Percentiles rank a stretch among this genome's conserved stretches.
Conservation (phyloP, 2,113 vertebrate species). For the Scytalopus superciliaris region DNA sequence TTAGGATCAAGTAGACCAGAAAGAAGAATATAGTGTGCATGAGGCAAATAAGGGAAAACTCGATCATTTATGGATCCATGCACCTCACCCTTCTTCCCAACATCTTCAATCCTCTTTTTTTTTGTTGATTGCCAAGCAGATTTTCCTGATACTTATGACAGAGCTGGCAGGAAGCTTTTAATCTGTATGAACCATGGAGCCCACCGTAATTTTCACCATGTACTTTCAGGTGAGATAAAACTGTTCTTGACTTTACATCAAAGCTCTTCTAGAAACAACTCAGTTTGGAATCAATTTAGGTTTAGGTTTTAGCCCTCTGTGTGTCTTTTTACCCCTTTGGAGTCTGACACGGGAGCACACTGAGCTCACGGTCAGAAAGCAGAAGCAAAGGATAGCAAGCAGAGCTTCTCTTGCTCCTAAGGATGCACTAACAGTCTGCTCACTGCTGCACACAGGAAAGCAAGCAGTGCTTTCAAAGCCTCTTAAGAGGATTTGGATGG, state of each 20-base stretch:
- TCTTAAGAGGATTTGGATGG: slow-evolving; percentile 21
- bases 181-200: background rate
- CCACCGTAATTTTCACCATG: background rate
- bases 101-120: background rate
- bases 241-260: background rate
- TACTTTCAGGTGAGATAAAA: background rate
- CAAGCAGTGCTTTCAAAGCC: background rate
- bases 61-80: background rate
- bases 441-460: background rate
- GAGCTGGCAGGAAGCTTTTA: background rate
- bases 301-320: background rate
- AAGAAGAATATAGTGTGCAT: background rate
- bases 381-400: background rate
- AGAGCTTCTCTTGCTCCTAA: background rate
- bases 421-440: fast-evolving
- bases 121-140: background rate
- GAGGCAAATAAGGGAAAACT: background rate
- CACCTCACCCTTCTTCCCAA: background rate
- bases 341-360: background rate
- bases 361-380: background rate
- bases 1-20: background rate
- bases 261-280: background rate
- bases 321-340: background rate
- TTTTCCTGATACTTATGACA: background rate
- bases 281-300: background rate